Evolutionary conservation across 2,797 vertebrate genomes (phyloP).

Genomic region (Falco concolor): DNA sequence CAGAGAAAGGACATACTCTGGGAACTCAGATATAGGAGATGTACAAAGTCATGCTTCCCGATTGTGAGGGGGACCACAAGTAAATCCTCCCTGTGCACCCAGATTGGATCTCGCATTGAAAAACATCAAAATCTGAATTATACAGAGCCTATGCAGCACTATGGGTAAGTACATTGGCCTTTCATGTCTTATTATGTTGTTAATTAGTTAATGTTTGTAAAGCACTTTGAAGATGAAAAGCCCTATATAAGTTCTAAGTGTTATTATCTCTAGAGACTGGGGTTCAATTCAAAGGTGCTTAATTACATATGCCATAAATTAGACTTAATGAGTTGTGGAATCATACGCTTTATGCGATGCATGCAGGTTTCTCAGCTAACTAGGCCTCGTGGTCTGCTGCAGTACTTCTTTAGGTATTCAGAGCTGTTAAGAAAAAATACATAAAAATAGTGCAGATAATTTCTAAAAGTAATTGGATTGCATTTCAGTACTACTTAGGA

Average conservation of each 20-base stretch:
- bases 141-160: slow-evolving; percentile 18
- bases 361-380: not conserved
- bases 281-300: slow-evolving; percentile 67
- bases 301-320: slow-evolving; percentile 74
- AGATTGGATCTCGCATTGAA: slow-evolving; percentile 1
- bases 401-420: not conserved
- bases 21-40: not conserved
- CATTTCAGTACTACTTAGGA: not conserved
- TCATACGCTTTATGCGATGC: slow-evolving; percentile 6
- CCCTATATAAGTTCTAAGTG: slow-evolving; percentile 65
- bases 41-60: not conserved
- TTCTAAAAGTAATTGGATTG: not conserved
- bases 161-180: slow-evolving; percentile 45
- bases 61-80: not conserved
- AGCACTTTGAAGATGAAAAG: slow-evolving; percentile 72
- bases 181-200: slow-evolving; percentile 70
- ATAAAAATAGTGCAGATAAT: not conserved
- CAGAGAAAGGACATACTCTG: not conserved
- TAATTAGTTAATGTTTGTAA: slow-evolving; percentile 74
- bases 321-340: slow-evolving; percentile 66
- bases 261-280: slow-evolving; percentile 68
- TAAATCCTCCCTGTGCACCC: not conserved
- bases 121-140: slow-evolving; percentile 60
- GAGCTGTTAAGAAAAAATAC: not conserved
- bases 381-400: not conserved